Evolutionary conservation across 2,888 invertebrate species (phyloP).

Genomic region (Tortricodes alternella): DNA sequence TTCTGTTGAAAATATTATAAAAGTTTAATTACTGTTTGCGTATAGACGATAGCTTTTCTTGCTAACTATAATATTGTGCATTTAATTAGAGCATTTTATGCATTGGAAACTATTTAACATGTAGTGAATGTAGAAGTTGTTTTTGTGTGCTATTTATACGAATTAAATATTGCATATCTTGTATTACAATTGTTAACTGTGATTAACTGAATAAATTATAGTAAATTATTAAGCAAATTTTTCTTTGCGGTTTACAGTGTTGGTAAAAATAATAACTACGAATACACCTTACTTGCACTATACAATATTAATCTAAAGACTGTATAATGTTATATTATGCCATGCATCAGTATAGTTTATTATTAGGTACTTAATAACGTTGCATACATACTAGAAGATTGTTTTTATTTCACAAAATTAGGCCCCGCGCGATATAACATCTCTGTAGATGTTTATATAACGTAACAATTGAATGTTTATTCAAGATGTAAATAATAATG

Average conservation of each 20-base stretch:
- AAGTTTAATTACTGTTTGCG: slow-evolving; percentile 9
- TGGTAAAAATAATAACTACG: slow-evolving; percentile 4
- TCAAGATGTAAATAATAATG: slow-evolving; percentile 73
- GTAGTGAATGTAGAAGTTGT: not conserved
- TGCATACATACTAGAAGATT: slow-evolving; percentile 46
- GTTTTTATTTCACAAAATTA: slow-evolving; percentile 46
- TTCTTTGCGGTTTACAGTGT: slow-evolving; percentile 34
- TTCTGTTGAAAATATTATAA: not conserved
- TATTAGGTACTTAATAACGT: slow-evolving; percentile 51
- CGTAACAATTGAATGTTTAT: slow-evolving; percentile 57
- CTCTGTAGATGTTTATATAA: slow-evolving; percentile 54
- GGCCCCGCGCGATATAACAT: slow-evolving; percentile 37
- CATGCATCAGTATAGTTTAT: slow-evolving; percentile 60
- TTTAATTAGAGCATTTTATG: slow-evolving; percentile 35
- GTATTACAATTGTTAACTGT: slow-evolving; percentile 23
- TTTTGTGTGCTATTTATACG: slow-evolving; percentile 5
- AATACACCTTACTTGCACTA: slow-evolving; percentile 46
- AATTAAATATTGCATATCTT: slow-evolving; percentile 8
- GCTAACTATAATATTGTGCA: slow-evolving; percentile 23
- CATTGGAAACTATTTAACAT: slow-evolving; percentile 10
- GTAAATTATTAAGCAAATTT: slow-evolving; percentile 21
- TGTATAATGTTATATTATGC: slow-evolving; percentile 72
- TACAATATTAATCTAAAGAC: slow-evolving; percentile 70
- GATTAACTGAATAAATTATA: slow-evolving; percentile 21
- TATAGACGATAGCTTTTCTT: slow-evolving; percentile 2